A percentile compares a stretch with the other conserved stretches of the same genome.
Conservation (phyloP, 1,140 invertebrate genomes). For the Diorhabda carinulata region DNA sequence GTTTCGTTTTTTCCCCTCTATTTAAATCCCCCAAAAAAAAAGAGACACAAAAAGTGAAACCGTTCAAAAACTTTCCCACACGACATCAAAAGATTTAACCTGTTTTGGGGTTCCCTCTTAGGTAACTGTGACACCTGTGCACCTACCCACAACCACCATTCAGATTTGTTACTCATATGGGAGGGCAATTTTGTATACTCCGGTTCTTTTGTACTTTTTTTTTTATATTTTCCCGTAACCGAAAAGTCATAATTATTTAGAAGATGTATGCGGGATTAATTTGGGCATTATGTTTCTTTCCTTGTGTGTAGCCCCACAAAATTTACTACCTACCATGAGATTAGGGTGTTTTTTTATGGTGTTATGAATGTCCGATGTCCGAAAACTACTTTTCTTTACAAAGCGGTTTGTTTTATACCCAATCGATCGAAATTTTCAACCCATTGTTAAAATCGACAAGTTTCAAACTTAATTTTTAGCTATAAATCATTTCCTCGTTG, state of each 20-base stretch:
- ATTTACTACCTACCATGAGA: too few relatives aligned
- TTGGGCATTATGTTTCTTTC: constrained; percentile 10
- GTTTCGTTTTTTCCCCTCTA: constrained; percentile 25
- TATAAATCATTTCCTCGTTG: too few relatives aligned
- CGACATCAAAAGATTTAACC: constrained; percentile 42
- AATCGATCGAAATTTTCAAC: too few relatives aligned
- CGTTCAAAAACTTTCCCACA: constrained; percentile 36
- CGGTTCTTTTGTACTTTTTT: constrained; percentile 17
- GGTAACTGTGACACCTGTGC: constrained; percentile 31
- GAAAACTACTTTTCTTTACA: too few relatives aligned
- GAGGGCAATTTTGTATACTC: constrained; percentile 9
- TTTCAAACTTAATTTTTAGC: too few relatives aligned
- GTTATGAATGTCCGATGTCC: too few relatives aligned
- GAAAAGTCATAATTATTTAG: constrained; percentile 9
- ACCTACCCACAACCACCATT: constrained; percentile 7
- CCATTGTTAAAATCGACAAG: too few relatives aligned
- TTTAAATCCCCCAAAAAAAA: constrained; percentile 8
- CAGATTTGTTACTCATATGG: constrained; percentile 12
- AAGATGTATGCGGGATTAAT: constrained; percentile 11
- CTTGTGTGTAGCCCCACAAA: too few relatives aligned
- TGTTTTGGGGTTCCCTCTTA: constrained; percentile 31
- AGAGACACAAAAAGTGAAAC: constrained; percentile 28
- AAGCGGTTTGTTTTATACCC: too few relatives aligned
- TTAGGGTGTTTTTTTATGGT: too few relatives aligned
- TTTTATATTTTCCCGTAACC: background rate